phyloP scores from a whole-genome alignment of 2,113 vertebrate genomes.

The Rhinoderma darwinii region DNA sequence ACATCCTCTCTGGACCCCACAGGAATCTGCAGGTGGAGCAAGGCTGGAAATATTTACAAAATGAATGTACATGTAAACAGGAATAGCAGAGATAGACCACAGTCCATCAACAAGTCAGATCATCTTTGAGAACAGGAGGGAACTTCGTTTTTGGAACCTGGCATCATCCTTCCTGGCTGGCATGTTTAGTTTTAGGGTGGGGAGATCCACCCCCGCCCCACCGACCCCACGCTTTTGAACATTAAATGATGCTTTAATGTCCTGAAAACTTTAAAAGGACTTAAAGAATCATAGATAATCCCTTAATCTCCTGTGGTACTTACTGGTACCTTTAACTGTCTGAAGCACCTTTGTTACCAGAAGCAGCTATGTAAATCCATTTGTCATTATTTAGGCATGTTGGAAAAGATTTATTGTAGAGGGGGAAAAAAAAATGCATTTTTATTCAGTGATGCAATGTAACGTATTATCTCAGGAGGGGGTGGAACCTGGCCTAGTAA shows the following conservation, averaged over 20 bases:
- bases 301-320: slow-evolving; percentile 51
- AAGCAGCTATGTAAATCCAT: background rate
- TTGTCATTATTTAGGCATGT: slow-evolving; percentile 40
- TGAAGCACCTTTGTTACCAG: background rate
- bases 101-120: background rate
- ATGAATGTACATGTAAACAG: background rate
- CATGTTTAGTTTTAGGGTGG: slow-evolving; percentile 30
- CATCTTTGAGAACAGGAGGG: background rate
- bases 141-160: background rate
- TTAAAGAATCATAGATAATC: slow-evolving; percentile 39
- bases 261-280: slow-evolving; percentile 43
- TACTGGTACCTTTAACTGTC: slow-evolving; percentile 45
- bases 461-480: slow-evolving; percentile 57
- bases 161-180: background rate
- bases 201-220: background rate
- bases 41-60: background rate
- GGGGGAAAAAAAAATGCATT: slow-evolving; percentile 20
- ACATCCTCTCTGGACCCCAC: slow-evolving; percentile 22
- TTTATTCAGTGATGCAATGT: accelerated
- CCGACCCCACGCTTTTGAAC: background rate
- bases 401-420: slow-evolving; percentile 56
- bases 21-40: slow-evolving; percentile 5
- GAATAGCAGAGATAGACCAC: background rate
- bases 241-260: slow-evolving; percentile 44
- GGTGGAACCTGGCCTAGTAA: slow-evolving; percentile 2